phyloP scores from a whole-genome alignment of 2,888 invertebrate species.

The Dasypolia templi region DNA sequence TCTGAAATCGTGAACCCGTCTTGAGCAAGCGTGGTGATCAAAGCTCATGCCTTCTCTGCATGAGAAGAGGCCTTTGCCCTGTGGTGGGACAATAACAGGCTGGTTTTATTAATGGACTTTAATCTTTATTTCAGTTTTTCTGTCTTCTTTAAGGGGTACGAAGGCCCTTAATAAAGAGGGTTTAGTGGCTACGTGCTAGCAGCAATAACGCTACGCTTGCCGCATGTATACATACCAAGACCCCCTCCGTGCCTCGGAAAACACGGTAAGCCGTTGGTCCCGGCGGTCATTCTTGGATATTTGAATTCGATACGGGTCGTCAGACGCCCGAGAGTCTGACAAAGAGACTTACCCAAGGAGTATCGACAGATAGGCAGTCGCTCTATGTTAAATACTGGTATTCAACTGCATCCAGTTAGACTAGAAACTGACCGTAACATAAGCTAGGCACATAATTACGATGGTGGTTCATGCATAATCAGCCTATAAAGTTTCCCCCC shows the following conservation, averaged over 20 bases:
- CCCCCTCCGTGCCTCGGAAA: background rate
- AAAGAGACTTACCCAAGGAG: background rate
- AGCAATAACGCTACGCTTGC: background rate
- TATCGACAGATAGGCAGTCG: background rate
- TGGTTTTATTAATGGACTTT: conserved; percentile 66
- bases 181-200: background rate
- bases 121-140: conserved; percentile 71
- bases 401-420: background rate
- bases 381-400: no score
- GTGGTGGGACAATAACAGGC: no score
- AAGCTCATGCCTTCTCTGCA: no score
- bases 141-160: conserved; percentile 60
- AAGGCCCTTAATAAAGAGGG: conserved; percentile 17
- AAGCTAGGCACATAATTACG: background rate
- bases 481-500: no score
- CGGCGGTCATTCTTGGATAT: background rate
- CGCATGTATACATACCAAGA: background rate
- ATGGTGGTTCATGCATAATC: no score
- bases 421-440: background rate
- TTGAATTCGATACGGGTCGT: background rate
- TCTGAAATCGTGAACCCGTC: no score
- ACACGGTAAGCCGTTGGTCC: background rate
- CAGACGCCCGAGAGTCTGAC: background rate
- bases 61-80: no score
- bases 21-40: no score